These are phyloP conservation scores for Metalampra italica DNA, from an alignment of 2,888 invertebrate genomes.

Conservation along the genomic window DNA sequence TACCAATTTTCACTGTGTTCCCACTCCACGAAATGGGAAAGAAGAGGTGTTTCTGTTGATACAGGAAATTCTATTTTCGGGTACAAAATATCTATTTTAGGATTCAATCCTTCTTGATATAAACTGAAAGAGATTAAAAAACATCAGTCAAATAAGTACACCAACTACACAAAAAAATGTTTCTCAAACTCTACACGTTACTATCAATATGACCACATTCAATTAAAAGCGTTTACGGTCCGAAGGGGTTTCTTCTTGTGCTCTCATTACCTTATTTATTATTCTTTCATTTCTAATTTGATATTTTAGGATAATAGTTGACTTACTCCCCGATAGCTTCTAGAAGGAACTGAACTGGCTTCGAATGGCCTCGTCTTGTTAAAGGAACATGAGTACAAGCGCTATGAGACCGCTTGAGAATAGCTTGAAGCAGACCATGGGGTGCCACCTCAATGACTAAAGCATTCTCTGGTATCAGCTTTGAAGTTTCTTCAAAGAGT, in stretches of 20 bases:
- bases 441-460: slow-evolving; percentile 92
- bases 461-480: slow-evolving; percentile 85
- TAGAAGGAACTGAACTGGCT: slow-evolving; percentile 76
- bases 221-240: too few relatives aligned
- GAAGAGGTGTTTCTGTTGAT: slow-evolving; percentile 87
- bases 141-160: not conserved
- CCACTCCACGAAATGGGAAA: slow-evolving; percentile 88
- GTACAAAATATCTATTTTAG: slow-evolving; percentile 84
- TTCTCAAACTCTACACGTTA: too few relatives aligned
- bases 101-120: slow-evolving; percentile 84
- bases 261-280: too few relatives aligned
- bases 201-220: too few relatives aligned
- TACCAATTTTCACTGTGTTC: slow-evolving; percentile 85
- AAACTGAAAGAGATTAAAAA: slow-evolving; percentile 65
- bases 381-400: slow-evolving; percentile 83
- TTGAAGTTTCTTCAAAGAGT: slow-evolving; percentile 86
- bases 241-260: too few relatives aligned
- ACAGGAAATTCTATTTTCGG: slow-evolving; percentile 87
- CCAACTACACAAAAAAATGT: too few relatives aligned
- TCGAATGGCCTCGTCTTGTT: slow-evolving; percentile 81
- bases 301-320: too few relatives aligned
- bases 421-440: slow-evolving; percentile 90
- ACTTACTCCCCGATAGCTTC: slow-evolving; percentile 79
- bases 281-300: too few relatives aligned
- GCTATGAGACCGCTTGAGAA: slow-evolving; percentile 85